Evolutionary conservation across 2,888 invertebrate genomes (phyloP), one percentile per base, ranked within the genome.

Genomic region (Ariolimax columbianus): DNA sequence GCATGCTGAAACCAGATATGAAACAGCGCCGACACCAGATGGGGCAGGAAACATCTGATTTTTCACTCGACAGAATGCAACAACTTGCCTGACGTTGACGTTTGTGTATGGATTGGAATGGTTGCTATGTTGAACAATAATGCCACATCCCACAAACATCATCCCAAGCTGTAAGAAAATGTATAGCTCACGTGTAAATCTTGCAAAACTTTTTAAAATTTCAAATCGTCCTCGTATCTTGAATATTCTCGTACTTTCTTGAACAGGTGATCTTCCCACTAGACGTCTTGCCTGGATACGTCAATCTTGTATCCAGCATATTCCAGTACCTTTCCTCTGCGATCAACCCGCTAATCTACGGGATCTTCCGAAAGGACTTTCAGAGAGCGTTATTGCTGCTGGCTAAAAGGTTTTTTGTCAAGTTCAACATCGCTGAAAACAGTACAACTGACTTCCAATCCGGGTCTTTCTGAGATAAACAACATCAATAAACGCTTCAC

Each of bases 261-360:
- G 11, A 23, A 38, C 85, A 85, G 85, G 85, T 85, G 4, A 36
- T 85, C 55, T 33, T 70, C 73, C 0, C 73, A 30, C 83, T 86
- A 0, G 77, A 86, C 26, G 81, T 86, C 30, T 86, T 93, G 43
- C 92, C 93, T 26, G 90, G 90, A 1, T 90, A 89, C 77, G 85
- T 91, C 9, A 94, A 93, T 86, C 87, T 92, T 4, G 51, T 90
- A 0, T 89, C 94, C 40, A 90, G 93, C 14, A 84, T 93, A n/a
- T 87, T 93, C 43, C 92, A 91, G 36, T 93, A 91, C 78, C 84
- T 91, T 9, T 90, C 93, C 19, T 92, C 93, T 81, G 92, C 92
- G 40, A 89, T 92, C 30, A 94, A 94, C 86, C 94, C 94, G 0
- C 89, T 94, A 26, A 92, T 94, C 36, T 94, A 94, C 86, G 93